These are phyloP conservation scores for Cyanistes caeruleus DNA, from an alignment of 2,113 vertebrate genomes.

Conservation along the genomic window DNA sequence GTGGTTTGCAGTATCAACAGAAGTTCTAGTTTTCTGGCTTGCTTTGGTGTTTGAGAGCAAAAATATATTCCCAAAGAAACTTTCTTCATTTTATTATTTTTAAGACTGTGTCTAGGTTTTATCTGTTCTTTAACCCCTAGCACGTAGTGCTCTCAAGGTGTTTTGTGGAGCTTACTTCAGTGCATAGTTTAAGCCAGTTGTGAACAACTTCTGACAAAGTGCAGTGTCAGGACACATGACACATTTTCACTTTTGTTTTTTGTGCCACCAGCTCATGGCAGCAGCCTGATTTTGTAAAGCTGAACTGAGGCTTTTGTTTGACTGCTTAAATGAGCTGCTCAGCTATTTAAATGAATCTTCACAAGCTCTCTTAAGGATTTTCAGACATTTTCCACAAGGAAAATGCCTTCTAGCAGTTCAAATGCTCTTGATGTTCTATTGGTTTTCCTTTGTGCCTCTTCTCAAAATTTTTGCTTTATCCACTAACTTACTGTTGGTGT, in stretches of 20 bases:
- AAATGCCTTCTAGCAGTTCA: constrained; percentile 41
- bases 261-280: not conserved
- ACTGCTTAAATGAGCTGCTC: constrained; percentile 22
- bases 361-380: constrained; percentile 6
- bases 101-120: not conserved
- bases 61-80: not conserved
- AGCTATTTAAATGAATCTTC: constrained; percentile 49
- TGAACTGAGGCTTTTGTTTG: not conserved
- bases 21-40: not conserved
- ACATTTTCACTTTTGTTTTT: not conserved
- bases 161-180: not conserved
- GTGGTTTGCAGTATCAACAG: not conserved
- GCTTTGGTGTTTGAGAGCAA: not conserved
- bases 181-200: not conserved
- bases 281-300: not conserved
- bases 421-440: constrained; percentile 45
- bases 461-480: constrained; percentile 35
- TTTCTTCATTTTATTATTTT: not conserved
- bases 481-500: not conserved
- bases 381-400: constrained; percentile 35
- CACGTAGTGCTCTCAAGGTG: fast-evolving
- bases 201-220: not conserved
- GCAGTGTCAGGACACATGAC: not conserved
- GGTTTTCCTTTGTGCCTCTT: constrained; percentile 38
- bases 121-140: not conserved